These are phyloP conservation scores for Trichopria drosophilae DNA, from an alignment of 2,888 invertebrate genomes.

Conservation along the genomic window DNA sequence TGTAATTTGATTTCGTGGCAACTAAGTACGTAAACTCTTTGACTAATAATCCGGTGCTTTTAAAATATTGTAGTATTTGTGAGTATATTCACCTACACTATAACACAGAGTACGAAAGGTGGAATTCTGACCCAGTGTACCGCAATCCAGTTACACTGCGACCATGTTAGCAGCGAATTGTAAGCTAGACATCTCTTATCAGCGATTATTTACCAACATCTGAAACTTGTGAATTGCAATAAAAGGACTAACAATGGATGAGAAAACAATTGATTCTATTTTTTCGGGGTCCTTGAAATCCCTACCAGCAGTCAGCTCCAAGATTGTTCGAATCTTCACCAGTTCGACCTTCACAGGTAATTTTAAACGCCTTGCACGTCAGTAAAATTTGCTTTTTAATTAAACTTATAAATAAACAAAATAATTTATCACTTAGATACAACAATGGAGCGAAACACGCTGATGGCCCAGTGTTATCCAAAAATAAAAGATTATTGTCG, in stretches of 20 bases:
- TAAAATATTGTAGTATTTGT: no score
- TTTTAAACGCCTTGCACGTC: neutral
- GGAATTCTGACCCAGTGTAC: constrained; percentile 5
- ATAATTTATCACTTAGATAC: constrained; percentile 73
- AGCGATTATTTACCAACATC: constrained; percentile 1
- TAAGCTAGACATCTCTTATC: no score
- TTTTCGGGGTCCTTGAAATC: constrained; percentile 85
- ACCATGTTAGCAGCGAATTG: no score
- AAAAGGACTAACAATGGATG: constrained; percentile 72
- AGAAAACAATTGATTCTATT: constrained; percentile 85
- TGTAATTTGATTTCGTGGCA: no score
- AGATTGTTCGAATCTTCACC: constrained; percentile 97
- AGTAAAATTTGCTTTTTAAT: neutral
- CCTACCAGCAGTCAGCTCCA: constrained; percentile 93
- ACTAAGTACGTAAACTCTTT: no score
- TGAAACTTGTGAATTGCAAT: constrained; percentile 7
- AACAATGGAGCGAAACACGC: constrained; percentile 92
- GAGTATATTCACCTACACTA: no score
- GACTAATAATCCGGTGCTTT: no score
- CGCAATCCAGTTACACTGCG: neutral
- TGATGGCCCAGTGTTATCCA: constrained; percentile 98
- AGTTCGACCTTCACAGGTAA: constrained; percentile 97
- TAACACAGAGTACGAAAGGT: no score
- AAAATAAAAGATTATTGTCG: constrained; percentile 94
- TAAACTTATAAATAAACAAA: no score